phyloP scores from a whole-genome alignment of 2,888 invertebrate genomes.

The Amaurobius ferox region DNA sequence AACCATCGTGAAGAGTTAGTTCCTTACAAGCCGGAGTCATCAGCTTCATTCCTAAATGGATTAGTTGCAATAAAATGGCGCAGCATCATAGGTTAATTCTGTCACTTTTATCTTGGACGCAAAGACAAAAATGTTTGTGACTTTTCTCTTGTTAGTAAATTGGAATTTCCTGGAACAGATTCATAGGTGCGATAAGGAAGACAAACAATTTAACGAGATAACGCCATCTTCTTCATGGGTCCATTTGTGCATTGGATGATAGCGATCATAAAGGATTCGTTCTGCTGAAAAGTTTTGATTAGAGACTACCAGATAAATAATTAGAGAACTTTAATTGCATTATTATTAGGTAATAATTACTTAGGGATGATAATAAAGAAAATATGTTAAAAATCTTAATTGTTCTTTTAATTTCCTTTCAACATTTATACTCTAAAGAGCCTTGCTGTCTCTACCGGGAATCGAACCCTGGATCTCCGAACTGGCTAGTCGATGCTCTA shows the following conservation, averaged over 20 bases:
- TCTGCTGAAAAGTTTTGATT: background rate
- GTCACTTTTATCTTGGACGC: constrained; percentile 55
- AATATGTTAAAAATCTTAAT: too few species aligned
- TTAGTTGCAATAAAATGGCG: constrained; percentile 47
- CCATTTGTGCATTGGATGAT: too few species aligned
- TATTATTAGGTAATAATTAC: too few species aligned
- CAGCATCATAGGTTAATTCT: constrained; percentile 44
- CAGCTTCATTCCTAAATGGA: constrained; percentile 43
- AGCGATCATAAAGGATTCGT: too few species aligned
- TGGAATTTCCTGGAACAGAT: background rate
- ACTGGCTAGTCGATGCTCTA: too few species aligned
- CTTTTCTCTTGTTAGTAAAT: background rate
- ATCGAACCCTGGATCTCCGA: too few species aligned
- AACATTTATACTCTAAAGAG: too few species aligned
- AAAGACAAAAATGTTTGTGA: constrained; percentile 47
- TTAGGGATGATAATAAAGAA: too few species aligned
- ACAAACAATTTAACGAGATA: background rate
- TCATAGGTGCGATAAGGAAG: constrained; percentile 37
- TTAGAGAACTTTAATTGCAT: too few species aligned
- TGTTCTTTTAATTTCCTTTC: too few species aligned
- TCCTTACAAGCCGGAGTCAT: constrained; percentile 1
- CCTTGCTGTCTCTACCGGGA: too few species aligned
- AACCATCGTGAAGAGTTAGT: constrained; percentile 37
- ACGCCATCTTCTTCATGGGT: background rate
- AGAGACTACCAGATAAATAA: too few species aligned